Base-by-base conservation (phyloP, 1,140 invertebrate species). In the Euura lappo region DNA sequence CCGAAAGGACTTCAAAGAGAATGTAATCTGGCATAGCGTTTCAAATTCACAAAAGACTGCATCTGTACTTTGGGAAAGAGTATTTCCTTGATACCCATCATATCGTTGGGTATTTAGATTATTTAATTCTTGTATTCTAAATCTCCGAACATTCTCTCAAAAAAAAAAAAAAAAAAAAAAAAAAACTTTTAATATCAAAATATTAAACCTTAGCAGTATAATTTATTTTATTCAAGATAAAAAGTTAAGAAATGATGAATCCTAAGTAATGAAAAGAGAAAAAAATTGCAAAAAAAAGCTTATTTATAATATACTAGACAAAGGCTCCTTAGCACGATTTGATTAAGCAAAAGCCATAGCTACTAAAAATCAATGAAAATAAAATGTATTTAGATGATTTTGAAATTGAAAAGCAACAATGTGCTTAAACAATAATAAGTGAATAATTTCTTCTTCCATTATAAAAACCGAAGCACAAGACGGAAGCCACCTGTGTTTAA, bases 381-480 rank as follows among this genome's bases (percentile, higher is more conserved):
- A 28, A 28, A 28, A 28, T 28, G 28, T 28, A 28, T 28, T 28
- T 28, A 44, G 10, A 13, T 68, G 11, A 42, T 68, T 44, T 68
- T 68, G 10, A 28, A 68, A 68, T 68, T 68, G 4, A 60, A 60
- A 60, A 60, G 51, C 51, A 60, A 60, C 51, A 60, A 11, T 11
- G 51, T 60, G 51, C 51, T 60, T 60, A 60, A 60, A 60, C 51
- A 60, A 60, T 60, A 60, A 60, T 28, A 28, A 3, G 72, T 72
- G 77, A 71, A 69, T 84, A 80, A 80, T 83, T 84, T 85, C 79
- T 84, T 85, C 79, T 84, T 86, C 82, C 82, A 75, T 28, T 28
- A 28, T 76, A 70, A 76, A 71, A 77, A 68, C 28, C 70, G 74
- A 81, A 76, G 84, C 81, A 83, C 82, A 83, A 85, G 74, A 72